Evolutionary conservation across 64 coral and sea anemone species (phyloP).

Genomic region (Actinia tenebrosa): DNA sequence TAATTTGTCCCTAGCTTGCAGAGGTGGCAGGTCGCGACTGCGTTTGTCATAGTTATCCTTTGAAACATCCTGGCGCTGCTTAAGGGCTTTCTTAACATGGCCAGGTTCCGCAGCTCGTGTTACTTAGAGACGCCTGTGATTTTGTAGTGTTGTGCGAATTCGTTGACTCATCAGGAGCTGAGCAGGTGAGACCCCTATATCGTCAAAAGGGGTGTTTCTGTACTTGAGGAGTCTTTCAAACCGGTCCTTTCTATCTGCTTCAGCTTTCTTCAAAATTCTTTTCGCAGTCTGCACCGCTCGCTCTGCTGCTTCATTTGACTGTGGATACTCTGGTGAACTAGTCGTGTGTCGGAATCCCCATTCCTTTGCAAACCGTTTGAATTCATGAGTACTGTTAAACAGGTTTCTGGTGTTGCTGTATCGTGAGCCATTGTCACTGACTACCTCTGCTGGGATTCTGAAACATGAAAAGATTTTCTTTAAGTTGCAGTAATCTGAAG

Average conservation of each 20-base stretch:
- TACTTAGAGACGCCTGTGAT: slow-evolving; percentile 7
- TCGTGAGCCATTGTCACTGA: slow-evolving; percentile 25
- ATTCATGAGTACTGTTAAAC: not conserved
- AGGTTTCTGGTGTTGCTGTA: slow-evolving; percentile 20
- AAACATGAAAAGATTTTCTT: not conserved
- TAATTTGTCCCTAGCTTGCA: not conserved
- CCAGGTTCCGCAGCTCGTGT: slow-evolving; percentile 33
- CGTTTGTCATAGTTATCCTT: not conserved
- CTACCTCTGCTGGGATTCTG: not conserved
- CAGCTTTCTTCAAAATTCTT: not conserved
- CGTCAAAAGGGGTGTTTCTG: slow-evolving; percentile 32
- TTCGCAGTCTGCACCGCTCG: slow-evolving; percentile 15
- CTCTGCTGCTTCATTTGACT: slow-evolving; percentile 23
- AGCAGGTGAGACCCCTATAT: not conserved
- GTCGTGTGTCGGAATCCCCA: slow-evolving; percentile 12
- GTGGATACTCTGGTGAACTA: slow-evolving; percentile 20
- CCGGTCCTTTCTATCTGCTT: not conserved
- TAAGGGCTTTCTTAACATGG: slow-evolving; percentile 33
- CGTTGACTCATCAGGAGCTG: not conserved
- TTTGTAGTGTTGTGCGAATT: not conserved
- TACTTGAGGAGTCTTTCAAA: slow-evolving; percentile 40
- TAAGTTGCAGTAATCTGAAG: slow-evolving; percentile 10
- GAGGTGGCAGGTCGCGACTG: not conserved
- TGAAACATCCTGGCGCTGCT: slow-evolving; percentile 18
- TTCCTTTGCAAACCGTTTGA: slow-evolving; percentile 18